These are phyloP conservation scores for Cyanoderma ruficeps DNA, from an alignment of 2,113 vertebrate species.

Conservation along the genomic window DNA sequence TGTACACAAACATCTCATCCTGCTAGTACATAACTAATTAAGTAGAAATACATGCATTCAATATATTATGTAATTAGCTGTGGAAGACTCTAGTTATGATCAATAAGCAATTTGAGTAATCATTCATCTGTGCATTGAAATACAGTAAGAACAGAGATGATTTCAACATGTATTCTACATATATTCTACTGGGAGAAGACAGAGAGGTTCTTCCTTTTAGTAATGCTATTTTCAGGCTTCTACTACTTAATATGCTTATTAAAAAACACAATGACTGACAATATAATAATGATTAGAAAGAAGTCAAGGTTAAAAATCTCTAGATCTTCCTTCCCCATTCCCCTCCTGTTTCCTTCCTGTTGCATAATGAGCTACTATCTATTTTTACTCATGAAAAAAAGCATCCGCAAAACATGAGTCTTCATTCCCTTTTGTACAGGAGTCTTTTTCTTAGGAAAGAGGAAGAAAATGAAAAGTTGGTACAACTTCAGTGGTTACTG, in stretches of 20 bases:
- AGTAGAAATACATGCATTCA: neutral
- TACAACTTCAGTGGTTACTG: neutral
- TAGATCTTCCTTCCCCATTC: neutral
- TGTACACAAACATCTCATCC: neutral
- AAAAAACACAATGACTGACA: neutral
- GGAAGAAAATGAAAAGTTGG: neutral
- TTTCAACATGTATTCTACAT: neutral
- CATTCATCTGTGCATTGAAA: neutral
- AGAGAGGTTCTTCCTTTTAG: neutral
- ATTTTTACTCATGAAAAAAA: neutral
- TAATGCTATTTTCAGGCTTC: neutral
- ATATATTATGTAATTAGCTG: neutral
- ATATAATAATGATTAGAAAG: neutral
- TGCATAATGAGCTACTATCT: neutral
- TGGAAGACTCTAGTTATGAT: neutral
- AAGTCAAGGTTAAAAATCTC: neutral
- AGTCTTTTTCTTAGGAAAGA: neutral
- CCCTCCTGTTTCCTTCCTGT: neutral
- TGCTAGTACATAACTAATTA: neutral
- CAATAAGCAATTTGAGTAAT: neutral
- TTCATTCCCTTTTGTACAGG: neutral
- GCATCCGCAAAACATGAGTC: neutral
- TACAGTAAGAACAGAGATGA: neutral
- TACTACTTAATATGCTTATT: neutral
- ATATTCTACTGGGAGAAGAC: neutral